phyloP scores from a whole-genome alignment of 2,888 invertebrate species.

The Calliopum simillimum region DNA sequence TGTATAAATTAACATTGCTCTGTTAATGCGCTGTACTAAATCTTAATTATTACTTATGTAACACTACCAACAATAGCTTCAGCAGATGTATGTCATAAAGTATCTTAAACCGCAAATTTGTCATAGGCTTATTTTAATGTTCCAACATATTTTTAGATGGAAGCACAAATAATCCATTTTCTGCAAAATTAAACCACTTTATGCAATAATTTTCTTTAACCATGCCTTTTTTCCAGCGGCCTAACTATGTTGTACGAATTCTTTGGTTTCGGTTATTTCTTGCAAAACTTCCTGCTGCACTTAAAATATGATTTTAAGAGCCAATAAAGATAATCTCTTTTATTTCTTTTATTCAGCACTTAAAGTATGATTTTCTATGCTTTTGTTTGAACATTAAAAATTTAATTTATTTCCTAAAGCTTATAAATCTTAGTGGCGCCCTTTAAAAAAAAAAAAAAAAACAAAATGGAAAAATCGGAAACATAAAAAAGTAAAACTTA shows the following conservation, averaged over 20 bases:
- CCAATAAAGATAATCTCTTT: slow-evolving; percentile 61
- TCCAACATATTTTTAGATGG: too few relatives aligned
- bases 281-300: background rate
- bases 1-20: too few relatives aligned
- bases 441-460: background rate
- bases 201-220: too few relatives aligned
- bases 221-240: background rate
- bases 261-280: background rate
- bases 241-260: background rate
- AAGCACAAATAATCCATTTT: too few relatives aligned
- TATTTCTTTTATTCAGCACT: background rate
- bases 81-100: too few relatives aligned
- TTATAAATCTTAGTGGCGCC: slow-evolving; percentile 42
- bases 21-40: too few relatives aligned
- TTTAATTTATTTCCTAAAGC: slow-evolving; percentile 54
- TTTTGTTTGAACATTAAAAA: slow-evolving; percentile 52
- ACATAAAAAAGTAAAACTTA: background rate
- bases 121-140: too few relatives aligned
- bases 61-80: too few relatives aligned
- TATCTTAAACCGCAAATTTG: too few relatives aligned
- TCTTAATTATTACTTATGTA: too few relatives aligned
- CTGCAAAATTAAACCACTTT: too few relatives aligned
- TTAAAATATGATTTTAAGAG: slow-evolving; percentile 50
- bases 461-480: background rate
- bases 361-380: background rate